Conservation (phyloP, 2,797 vertebrate genomes). For the Cynopterus sphinx region DNA sequence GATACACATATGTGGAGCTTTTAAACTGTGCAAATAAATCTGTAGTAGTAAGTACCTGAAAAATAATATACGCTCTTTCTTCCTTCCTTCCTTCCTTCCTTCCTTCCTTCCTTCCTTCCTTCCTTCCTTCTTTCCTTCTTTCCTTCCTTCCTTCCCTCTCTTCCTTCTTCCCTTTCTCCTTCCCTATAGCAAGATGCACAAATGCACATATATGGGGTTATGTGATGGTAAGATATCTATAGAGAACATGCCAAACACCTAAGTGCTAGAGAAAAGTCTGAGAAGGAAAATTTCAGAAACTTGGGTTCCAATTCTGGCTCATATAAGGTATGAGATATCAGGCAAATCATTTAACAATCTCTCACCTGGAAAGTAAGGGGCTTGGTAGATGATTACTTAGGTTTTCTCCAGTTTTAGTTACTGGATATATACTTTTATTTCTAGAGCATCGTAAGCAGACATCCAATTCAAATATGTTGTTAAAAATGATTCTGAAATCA, state of each 20-base stretch:
- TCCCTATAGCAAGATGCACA: background rate
- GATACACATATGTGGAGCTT: background rate
- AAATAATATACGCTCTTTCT: background rate
- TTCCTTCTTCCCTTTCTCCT: background rate
- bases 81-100: background rate
- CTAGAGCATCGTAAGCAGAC: background rate
- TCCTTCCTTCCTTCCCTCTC: background rate
- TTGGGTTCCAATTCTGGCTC: background rate
- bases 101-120: background rate
- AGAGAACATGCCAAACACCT: background rate
- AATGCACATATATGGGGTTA: background rate
- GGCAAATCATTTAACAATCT: background rate
- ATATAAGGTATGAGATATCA: background rate
- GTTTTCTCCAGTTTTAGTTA: background rate
- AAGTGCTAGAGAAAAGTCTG: background rate
- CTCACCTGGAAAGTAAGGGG: background rate
- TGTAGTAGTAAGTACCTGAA: background rate
- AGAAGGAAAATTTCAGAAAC: conserved; percentile 26
- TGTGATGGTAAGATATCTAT: background rate
- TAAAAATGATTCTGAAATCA: background rate
- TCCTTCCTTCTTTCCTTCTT: too few species aligned
- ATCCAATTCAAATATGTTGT: background rate
- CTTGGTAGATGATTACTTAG: background rate
- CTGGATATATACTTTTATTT: conserved; percentile 5
- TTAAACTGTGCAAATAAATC: conserved; percentile 15